A percentile compares a stretch with the other conserved stretches of the same genome.
Evolutionary conservation across 2,888 invertebrate species (phyloP).

Genomic region (Melanotus villosus): DNA sequence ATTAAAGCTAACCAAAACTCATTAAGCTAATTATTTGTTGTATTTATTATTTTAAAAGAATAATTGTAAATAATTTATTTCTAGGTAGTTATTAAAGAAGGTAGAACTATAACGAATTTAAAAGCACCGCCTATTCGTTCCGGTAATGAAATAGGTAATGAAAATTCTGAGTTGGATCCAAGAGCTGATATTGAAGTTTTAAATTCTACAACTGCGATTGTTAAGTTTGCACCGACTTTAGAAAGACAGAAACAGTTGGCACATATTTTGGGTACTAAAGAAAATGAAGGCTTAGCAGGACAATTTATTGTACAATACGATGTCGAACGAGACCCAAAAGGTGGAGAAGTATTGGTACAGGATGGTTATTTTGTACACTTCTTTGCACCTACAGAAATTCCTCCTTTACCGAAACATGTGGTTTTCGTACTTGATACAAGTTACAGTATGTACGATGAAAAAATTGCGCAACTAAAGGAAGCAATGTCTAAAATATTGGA

Average conservation of each 20-base stretch:
- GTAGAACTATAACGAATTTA: constrained; percentile 73
- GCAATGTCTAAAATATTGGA: constrained; percentile 79
- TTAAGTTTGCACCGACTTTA: constrained; percentile 74
- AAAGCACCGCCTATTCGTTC: constrained; percentile 77
- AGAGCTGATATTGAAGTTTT: constrained; percentile 58
- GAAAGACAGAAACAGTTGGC: constrained; percentile 73
- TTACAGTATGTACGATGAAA: constrained; percentile 81
- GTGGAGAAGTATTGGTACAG: constrained; percentile 75
- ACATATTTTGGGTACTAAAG: constrained; percentile 62
- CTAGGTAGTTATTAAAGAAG: constrained; percentile 75
- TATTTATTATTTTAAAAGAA: too few relatives aligned
- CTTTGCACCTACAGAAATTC: constrained; percentile 76
- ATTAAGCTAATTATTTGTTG: too few relatives aligned
- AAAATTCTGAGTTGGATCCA: constrained; percentile 68
- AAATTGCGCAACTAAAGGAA: constrained; percentile 76
- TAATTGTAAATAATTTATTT: constrained; percentile 14
- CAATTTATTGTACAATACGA: constrained; percentile 81
- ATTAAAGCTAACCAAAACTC: too few relatives aligned
- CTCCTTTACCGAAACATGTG: constrained; percentile 76
- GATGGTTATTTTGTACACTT: constrained; percentile 85
- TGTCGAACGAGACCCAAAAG: constrained; percentile 72
- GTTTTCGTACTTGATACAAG: constrained; percentile 84
- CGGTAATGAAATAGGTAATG: constrained; percentile 75
- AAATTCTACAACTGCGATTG: constrained; percentile 59
- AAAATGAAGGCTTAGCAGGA: constrained; percentile 71